phyloP scores from a whole-genome alignment of 2,888 invertebrate species.

The Yponomeuta plumbellus region DNA sequence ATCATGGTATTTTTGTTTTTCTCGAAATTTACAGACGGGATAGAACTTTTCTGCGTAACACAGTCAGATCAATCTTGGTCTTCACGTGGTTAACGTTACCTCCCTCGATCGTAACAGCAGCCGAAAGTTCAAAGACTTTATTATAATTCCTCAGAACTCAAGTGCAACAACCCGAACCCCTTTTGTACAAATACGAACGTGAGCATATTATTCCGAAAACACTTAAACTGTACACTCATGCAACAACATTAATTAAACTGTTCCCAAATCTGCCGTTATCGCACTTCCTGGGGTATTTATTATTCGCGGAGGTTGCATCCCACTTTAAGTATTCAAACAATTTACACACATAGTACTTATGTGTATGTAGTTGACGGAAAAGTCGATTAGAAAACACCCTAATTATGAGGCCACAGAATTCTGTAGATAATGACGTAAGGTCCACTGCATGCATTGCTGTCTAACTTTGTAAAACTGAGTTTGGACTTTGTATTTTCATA shows the following conservation, averaged over 20 bases:
- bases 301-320: slow-evolving; percentile 65
- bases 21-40: too few species aligned
- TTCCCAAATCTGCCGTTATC: slow-evolving; percentile 69
- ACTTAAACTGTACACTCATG: slow-evolving; percentile 52
- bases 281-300: slow-evolving; percentile 61
- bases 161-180: not conserved
- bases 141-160: not conserved
- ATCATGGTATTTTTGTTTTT: too few species aligned
- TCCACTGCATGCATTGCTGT: too few species aligned
- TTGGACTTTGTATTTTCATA: too few species aligned
- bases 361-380: not conserved
- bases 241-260: slow-evolving; percentile 71
- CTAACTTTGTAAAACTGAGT: too few species aligned
- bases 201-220: slow-evolving; percentile 30
- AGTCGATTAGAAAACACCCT: not conserved
- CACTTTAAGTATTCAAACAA: slow-evolving; percentile 14
- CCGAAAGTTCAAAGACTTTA: not conserved
- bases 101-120: not conserved
- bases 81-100: not conserved
- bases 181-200: not conserved
- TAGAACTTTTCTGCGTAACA: too few species aligned
- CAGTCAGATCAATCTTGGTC: too few species aligned
- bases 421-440: too few species aligned
- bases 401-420: not conserved
- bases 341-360: slow-evolving; percentile 21